Conservation (phyloP, 2,888 invertebrate species). For the Sussaba pulchella region DNA sequence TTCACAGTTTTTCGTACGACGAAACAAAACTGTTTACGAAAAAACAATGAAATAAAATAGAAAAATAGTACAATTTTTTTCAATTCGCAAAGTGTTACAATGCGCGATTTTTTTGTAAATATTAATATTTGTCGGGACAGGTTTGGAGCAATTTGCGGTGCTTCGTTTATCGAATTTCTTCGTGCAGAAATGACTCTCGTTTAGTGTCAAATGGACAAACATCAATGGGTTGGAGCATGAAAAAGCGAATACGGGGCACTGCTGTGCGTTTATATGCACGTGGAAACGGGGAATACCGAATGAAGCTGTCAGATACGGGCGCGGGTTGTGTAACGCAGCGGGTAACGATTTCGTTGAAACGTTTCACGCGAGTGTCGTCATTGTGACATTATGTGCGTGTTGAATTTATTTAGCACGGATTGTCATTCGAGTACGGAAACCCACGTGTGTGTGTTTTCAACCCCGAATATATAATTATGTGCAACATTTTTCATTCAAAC, state of each 20-base stretch:
- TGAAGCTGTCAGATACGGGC: too few relatives aligned
- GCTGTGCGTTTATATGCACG: too few relatives aligned
- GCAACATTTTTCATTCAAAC: too few relatives aligned
- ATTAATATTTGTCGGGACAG: background rate
- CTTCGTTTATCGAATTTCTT: background rate
- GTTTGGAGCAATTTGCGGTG: background rate
- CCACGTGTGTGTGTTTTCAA: too few relatives aligned
- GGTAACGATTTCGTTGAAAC: conserved; percentile 6
- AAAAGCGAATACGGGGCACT: too few relatives aligned
- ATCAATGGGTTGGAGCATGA: too few relatives aligned
- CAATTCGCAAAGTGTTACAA: too few relatives aligned
- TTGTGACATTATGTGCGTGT: conserved; percentile 32
- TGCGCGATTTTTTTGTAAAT: background rate
- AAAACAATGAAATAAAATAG: too few relatives aligned
- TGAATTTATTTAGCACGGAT: conserved; percentile 32
- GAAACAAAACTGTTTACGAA: background rate
- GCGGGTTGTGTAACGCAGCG: conserved; percentile 46
- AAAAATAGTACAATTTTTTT: too few relatives aligned
- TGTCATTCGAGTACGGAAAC: conserved; percentile 14
- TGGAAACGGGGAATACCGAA: conserved; percentile 28
- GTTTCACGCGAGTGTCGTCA: conserved; percentile 23
- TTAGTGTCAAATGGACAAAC: too few relatives aligned
- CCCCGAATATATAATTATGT: too few relatives aligned
- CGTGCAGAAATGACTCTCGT: too few relatives aligned
- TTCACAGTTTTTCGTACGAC: background rate